Evolutionary conservation across 1,140 invertebrate species (phyloP), one percentile per base, ranked within the genome.

Genomic region (Goniozus legneri): DNA sequence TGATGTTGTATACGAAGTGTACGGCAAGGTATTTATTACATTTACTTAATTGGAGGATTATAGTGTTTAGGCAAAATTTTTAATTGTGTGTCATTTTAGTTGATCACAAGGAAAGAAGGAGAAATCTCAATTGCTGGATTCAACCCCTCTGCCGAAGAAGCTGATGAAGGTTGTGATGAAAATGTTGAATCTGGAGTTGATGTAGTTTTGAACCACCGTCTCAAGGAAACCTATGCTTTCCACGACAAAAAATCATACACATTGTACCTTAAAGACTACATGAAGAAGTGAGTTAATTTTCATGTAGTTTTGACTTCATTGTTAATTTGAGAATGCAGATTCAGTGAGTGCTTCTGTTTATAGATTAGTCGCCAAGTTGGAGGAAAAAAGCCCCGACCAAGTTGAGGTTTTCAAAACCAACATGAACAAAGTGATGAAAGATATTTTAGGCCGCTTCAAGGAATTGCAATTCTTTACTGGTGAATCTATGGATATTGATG

Each of bases 391-490:
- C 14, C 90, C 89, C 16, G 85, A 90, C 59, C 85, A 95, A 80
- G 87, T 94, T 47, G 87, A 91, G 10, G 76, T 87, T 14, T 92
- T 94, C 70, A 95, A 96, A 74, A 88, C 83, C 10, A 95, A 96
- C 68, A 89, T 95, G 77, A 94, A 93, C 74, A 92, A 91, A 81
- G 91, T 91, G 35, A 94, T 96, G 86, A 97, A 96, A 68, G 92
- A 96, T 54, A 85, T 97, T 57, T 75, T 97, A 31, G 78, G 84
- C 27, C 87, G 91, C 73, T 95, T 96, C 79, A 95, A 95, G 67
- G 94, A 95, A 44, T 78, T 95, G 16, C 91, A 95, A 65, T 96
- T 97, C 67, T 97, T 93, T 77, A 93, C 91, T 48, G 94, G 94
- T 22, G 92, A 95, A 79, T 92, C 91, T 1, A 94, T 95, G 88